Base-by-base conservation (phyloP, 2,888 invertebrate species). In the Bombylius major region DNA sequence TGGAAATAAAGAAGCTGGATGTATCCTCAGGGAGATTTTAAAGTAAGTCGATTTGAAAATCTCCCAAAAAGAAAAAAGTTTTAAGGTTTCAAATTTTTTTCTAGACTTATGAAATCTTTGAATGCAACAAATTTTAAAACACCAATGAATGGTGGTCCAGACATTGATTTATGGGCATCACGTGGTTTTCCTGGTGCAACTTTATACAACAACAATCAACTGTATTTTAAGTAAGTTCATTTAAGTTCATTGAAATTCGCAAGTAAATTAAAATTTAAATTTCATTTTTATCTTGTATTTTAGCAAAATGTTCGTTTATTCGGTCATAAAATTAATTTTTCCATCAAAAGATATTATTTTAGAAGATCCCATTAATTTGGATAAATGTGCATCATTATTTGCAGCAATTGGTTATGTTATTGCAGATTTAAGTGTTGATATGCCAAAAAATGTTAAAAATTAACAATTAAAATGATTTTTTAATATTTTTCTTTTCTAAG, bases 381-480 rank as follows among this genome's bases (percentile, higher is more conserved):
- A 92, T 71, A 77, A 81, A 62, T 82, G 83, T 61, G 78, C 87
- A 12, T 90, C 88, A 1, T 76, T 90, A 53, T 91, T 89, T 83
- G 83, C 91, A 4, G 80, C 85, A 0, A 80, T 84, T 0, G 78
- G 89, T 8, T 91, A 83, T 65, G 78, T 89, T n/a, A 78, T 89
- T 49, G 89, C 91, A 5, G 85, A 91, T 71, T 70, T 91, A 58
- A 82, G 82, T 55, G 68, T 77, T 44, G 82, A 85, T 66, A 79
- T 88, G 53, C 86, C 87, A 3, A 78, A 79, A 57, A 58, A 62
- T 61, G 47, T 42, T 48, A 39, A 32, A 34, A 53, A 44, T 36
- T 23, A 3, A 23, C 2, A 8, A 36, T 36, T 36, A 36, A 36
- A 36, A 36, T 36, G 34, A 36, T 36, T 36, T 23, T 23, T 23